These are phyloP conservation scores for Pelosia muscerda DNA, from an alignment of 2,888 invertebrate genomes.

Conservation along the genomic window DNA sequence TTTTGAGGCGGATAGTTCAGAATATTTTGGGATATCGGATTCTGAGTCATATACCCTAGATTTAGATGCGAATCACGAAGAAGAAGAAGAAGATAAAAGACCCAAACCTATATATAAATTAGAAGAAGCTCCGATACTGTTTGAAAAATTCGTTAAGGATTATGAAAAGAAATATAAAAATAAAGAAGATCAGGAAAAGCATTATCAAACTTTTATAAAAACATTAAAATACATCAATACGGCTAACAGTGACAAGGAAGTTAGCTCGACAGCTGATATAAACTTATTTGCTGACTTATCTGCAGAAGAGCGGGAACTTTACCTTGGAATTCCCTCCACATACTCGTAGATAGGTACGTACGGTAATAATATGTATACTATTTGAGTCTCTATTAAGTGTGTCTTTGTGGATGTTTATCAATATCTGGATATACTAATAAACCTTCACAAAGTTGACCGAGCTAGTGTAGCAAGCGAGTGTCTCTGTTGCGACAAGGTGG, in stretches of 20 bases:
- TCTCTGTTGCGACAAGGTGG: too few species aligned
- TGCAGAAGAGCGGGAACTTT: slow-evolving; percentile 43
- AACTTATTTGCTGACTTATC: slow-evolving; percentile 69
- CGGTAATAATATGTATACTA: not conserved
- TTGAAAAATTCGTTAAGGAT: slow-evolving; percentile 61
- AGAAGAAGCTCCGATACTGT: slow-evolving; percentile 63
- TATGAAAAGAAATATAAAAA: slow-evolving; percentile 65
- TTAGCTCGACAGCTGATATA: slow-evolving; percentile 57
- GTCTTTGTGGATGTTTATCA: too few species aligned
- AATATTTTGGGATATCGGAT: slow-evolving; percentile 8
- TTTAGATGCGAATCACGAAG: slow-evolving; percentile 26
- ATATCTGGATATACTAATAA: too few species aligned
- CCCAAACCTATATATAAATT: slow-evolving; percentile 63
- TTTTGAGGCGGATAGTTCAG: not conserved
- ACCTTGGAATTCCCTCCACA: slow-evolving; percentile 11
- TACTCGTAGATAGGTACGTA: slow-evolving; percentile 14
- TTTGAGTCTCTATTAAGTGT: not conserved
- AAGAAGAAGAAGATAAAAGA: slow-evolving; percentile 34
- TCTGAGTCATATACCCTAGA: slow-evolving; percentile 24
- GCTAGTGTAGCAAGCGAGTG: too few species aligned
- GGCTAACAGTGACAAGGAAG: slow-evolving; percentile 57
- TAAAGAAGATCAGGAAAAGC: slow-evolving; percentile 57
- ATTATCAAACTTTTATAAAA: slow-evolving; percentile 62
- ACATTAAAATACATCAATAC: slow-evolving; percentile 68
- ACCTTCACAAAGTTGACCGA: too few species aligned